These are phyloP conservation scores for Chelonia mydas DNA, from an alignment of 2,797 vertebrate species.

Conservation along the genomic window DNA sequence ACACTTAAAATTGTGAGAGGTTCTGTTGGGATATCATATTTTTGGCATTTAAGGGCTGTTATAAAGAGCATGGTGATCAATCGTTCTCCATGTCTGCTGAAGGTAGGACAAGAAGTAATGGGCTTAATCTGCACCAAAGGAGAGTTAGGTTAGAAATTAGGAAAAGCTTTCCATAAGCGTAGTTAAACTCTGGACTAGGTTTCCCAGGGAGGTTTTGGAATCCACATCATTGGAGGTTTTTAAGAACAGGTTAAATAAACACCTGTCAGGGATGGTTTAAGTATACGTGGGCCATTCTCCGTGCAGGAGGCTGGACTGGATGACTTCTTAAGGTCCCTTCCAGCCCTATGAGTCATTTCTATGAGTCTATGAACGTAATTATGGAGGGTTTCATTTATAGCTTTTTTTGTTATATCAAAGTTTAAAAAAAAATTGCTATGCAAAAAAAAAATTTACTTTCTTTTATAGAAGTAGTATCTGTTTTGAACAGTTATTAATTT, in stretches of 20 bases:
- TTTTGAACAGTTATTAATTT: not conserved
- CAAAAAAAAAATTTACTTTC: constrained; percentile 11
- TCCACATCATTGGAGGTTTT: not conserved
- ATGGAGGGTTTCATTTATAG: not conserved
- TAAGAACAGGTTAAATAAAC: not conserved
- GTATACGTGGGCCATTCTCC: not conserved
- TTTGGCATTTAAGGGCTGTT: not conserved
- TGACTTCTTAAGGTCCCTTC: not conserved
- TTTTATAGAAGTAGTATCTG: constrained; percentile 20
- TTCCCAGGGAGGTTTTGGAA: not conserved
- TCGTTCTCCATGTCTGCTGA: not conserved
- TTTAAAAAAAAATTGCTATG: constrained; percentile 54
- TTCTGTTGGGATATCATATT: not conserved
- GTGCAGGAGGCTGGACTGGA: not conserved
- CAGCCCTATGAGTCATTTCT: not conserved
- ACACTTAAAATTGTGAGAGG: not conserved
- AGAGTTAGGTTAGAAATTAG: not conserved
- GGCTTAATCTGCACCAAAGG: not conserved
- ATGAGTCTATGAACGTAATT: not conserved
- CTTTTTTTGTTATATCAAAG: not conserved
- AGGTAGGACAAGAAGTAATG: not conserved
- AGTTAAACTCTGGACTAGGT: not conserved
- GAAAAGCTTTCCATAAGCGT: not conserved
- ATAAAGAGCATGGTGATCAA: not conserved
- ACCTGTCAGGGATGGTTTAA: not conserved